These are phyloP conservation scores for Dendrolimus pini DNA, from an alignment of 2,888 invertebrate genomes.

Conservation along the genomic window DNA sequence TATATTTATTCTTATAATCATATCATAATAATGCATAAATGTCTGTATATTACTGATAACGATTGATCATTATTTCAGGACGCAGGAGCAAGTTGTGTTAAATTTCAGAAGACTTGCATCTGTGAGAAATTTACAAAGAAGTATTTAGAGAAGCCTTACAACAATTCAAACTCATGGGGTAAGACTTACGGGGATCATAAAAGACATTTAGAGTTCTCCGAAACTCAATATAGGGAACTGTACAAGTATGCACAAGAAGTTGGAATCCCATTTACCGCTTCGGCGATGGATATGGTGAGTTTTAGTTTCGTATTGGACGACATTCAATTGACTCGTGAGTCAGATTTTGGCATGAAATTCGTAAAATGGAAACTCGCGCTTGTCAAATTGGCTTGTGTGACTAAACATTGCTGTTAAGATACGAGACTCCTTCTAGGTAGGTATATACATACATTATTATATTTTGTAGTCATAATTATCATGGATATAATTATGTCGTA, in stretches of 20 bases:
- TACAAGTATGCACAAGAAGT: slow-evolving; percentile 79
- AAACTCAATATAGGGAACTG: slow-evolving; percentile 79
- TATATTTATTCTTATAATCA: too few species aligned
- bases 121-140: slow-evolving; percentile 82
- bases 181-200: slow-evolving; percentile 89
- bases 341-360: too few species aligned
- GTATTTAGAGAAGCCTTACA: slow-evolving; percentile 80
- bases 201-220: slow-evolving; percentile 81
- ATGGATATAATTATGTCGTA: too few species aligned
- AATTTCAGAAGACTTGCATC: slow-evolving; percentile 88
- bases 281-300: slow-evolving; percentile 87
- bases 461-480: too few species aligned
- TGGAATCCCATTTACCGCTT: slow-evolving; percentile 84
- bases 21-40: neutral
- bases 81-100: slow-evolving; percentile 87
- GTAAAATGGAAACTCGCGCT: too few species aligned
- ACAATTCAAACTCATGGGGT: slow-evolving; percentile 83
- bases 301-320: neutral
- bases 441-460: too few species aligned
- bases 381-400: too few species aligned
- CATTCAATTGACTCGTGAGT: too few species aligned
- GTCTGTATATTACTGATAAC: slow-evolving; percentile 5
- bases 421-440: too few species aligned
- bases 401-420: too few species aligned
- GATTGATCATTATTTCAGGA: slow-evolving; percentile 61